These are phyloP conservation scores for Musca vetustissima DNA, from an alignment of 1,140 invertebrate species.

Conservation along the genomic window DNA sequence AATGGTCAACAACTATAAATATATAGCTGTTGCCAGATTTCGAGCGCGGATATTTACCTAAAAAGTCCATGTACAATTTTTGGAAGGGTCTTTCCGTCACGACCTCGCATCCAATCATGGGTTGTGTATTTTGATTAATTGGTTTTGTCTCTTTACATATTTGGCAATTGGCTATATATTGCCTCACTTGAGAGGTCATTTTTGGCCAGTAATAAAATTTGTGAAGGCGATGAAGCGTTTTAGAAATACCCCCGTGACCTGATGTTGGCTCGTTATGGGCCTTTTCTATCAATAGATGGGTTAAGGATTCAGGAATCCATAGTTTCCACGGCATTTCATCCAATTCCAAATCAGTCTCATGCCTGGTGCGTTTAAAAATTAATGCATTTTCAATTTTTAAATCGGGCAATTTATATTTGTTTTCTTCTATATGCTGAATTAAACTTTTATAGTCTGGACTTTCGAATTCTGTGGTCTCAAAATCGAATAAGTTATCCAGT, in stretches of 20 bases:
- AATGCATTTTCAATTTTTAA: neutral
- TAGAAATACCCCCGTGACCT: too few species aligned
- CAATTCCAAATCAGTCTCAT: neutral
- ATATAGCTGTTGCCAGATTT: conserved; percentile 24
- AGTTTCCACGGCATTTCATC: too few species aligned
- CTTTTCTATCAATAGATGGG: neutral
- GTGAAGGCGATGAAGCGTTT: too few species aligned
- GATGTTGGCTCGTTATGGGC: neutral
- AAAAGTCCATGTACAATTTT: conserved; percentile 28
- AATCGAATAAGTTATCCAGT: neutral
- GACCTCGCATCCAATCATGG: neutral
- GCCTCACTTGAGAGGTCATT: too few species aligned
- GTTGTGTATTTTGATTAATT: neutral
- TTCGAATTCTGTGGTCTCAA: neutral
- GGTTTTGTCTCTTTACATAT: too few species aligned
- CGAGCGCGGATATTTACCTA: conserved; percentile 26
- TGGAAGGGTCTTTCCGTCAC: conserved; percentile 17
- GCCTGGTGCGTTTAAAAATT: neutral
- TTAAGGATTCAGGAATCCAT: neutral
- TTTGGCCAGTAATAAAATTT: too few species aligned
- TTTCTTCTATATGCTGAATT: neutral
- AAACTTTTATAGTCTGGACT: neutral
- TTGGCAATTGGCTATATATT: too few species aligned
- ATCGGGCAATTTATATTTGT: neutral
- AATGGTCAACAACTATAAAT: conserved; percentile 26